Evolutionary conservation across 2,797 vertebrate genomes (phyloP).

Genomic region (Argentina silus): DNA sequence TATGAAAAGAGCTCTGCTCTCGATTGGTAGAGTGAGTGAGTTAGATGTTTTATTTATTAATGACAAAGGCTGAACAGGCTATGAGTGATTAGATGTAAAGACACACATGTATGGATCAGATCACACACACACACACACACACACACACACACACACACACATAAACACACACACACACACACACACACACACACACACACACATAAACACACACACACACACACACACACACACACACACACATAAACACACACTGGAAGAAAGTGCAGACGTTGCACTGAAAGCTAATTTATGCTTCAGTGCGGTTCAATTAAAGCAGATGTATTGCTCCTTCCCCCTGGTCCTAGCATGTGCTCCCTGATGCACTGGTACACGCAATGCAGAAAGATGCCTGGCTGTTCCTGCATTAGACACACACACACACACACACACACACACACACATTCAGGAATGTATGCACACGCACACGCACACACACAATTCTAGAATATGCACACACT

Average conservation of each 20-base stretch:
- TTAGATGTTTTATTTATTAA: no score
- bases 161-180: not conserved
- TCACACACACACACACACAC: not conserved
- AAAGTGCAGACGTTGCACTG: not conserved
- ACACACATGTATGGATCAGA: not conserved
- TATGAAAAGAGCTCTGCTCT: no score
- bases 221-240: not conserved
- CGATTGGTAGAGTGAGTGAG: no score
- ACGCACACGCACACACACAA: not conserved
- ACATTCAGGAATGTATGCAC: no score
- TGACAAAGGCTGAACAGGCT: no score
- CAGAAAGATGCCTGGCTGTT: no score
- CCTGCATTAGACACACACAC: no score
- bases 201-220: not conserved
- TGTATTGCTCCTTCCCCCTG: not conserved
- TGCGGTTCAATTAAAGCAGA: conserved; percentile 9
- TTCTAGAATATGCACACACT: not conserved
- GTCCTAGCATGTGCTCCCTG: not conserved
- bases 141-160: not conserved
- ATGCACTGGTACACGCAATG: no score
- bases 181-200: not conserved
- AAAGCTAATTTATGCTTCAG: not conserved
- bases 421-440: no score
- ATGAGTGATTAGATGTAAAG: not conserved
- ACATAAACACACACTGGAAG: not conserved